Evolutionary conservation across 2,888 invertebrate species (phyloP), one percentile per base, ranked within the genome.

Genomic region (Calameuta idolon): DNA sequence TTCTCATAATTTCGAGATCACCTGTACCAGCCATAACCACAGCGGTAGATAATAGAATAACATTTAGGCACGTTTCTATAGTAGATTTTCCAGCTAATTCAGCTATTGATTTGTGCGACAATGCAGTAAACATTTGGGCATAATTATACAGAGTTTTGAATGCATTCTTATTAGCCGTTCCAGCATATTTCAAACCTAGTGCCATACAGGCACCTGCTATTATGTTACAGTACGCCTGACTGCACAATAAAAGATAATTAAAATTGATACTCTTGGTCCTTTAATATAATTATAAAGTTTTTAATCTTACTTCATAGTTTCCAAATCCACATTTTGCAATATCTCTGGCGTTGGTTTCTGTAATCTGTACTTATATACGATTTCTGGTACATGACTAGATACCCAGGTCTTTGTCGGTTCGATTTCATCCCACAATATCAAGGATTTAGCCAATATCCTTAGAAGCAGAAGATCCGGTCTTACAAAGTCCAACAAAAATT

Each of bases 11-110:
- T 81, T 92, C 93, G 75, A 99, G 92, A 92, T 98, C 96, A 0
- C 99, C 99, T 4, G 98, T 98, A 0, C 99, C 99, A 5, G 97
- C 95, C 96, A 97, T 98, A n/a, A 98, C 97, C 94, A 97, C 95
- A 0, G 97, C 95, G 23, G 96, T 93, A 0, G 98, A 95, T 12
- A 98, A 92, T 76, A 98, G 92, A 76, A 97, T 94, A 0, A 97
- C 95, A 92, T 97, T 96, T 68, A 98, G 92, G 88, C 98, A 97
- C 23, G 96, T 96, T 92, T 98, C 98, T 31, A 98, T 94, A 0
- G 98, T 98, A 34, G 96, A 95, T 87, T 96, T 95, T 0, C 98
- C 98, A 1, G 98, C 97, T 85, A 97, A 94, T 90, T 98, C 98
- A 11, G 96, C 96, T 76, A 96, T 94, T 11, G 95, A 94, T 90